Evolutionary conservation across 2,888 invertebrate genomes (phyloP).

Genomic region (Gordius sp.): DNA sequence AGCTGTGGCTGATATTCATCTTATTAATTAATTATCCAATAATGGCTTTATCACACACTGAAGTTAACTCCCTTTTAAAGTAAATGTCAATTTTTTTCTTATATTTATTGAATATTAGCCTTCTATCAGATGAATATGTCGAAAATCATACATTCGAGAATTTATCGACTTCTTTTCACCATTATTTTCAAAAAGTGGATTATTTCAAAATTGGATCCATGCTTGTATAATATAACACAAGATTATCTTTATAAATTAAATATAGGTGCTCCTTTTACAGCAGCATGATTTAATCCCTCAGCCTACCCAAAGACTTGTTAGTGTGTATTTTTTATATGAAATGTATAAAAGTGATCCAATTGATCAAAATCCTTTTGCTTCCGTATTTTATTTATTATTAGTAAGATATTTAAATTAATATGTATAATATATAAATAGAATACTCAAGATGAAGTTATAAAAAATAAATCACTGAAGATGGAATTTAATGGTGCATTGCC

Average conservation of each 20-base stretch:
- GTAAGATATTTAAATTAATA: slow-evolving; percentile 29
- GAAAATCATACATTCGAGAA: slow-evolving; percentile 48
- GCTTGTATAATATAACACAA: slow-evolving; percentile 23
- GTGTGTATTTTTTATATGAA: slow-evolving; percentile 42
- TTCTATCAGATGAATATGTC: slow-evolving; percentile 45
- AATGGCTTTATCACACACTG: slow-evolving; percentile 34
- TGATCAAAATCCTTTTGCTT: slow-evolving; percentile 42
- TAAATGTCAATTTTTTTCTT: slow-evolving; percentile 22
- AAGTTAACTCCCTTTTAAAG: slow-evolving; percentile 33
- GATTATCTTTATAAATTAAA: slow-evolving; percentile 17
- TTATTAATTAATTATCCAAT: too few species aligned
- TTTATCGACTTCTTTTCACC: slow-evolving; percentile 47
- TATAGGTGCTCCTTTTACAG: slow-evolving; percentile 36
- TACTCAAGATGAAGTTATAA: slow-evolving; percentile 31
- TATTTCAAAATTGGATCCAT: slow-evolving; percentile 40
- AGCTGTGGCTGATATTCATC: too few species aligned
- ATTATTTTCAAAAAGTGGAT: slow-evolving; percentile 48
- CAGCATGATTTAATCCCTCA: slow-evolving; percentile 43
- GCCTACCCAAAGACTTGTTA: slow-evolving; percentile 41
- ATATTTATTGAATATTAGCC: slow-evolving; percentile 32
- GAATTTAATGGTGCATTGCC: slow-evolving; percentile 36
- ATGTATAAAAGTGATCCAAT: slow-evolving; percentile 43
- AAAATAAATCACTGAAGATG: slow-evolving; percentile 29
- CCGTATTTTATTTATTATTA: slow-evolving; percentile 42
- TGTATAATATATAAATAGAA: slow-evolving; percentile 26